Percentiles rank a stretch among this genome's conserved stretches.
phyloP scores from a whole-genome alignment of 2,113 vertebrate genomes.

The Puffinus mauretanicus region DNA sequence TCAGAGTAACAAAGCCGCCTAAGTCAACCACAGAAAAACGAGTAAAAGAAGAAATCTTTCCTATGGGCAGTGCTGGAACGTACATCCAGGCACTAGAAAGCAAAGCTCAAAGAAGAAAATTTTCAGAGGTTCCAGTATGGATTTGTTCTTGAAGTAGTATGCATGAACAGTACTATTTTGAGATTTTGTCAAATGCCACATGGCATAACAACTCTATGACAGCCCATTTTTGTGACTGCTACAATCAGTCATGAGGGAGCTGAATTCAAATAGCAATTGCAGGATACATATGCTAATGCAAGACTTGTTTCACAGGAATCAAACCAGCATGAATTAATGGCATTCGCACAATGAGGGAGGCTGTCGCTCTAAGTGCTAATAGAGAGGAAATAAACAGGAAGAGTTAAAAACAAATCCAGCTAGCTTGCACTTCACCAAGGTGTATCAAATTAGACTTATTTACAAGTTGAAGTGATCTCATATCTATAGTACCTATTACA shows the following conservation, averaged over 20 bases:
- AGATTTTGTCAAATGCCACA: background rate
- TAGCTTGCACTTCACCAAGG: background rate
- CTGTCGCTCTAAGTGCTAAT: background rate
- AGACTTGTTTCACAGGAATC: background rate
- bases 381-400: background rate
- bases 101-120: background rate
- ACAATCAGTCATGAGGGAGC: background rate
- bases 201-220: background rate
- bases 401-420: background rate
- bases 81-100: background rate
- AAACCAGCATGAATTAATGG: background rate
- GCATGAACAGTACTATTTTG: background rate
- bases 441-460: background rate
- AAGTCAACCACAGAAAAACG: background rate
- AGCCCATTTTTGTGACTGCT: background rate
- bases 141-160: background rate
- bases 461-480: background rate
- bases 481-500: background rate
- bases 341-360: background rate
- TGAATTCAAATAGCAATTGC: background rate
- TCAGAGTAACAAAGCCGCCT: background rate
- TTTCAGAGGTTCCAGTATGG: background rate
- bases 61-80: background rate
- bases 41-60: background rate
- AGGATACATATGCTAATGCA: background rate